phyloP scores from a whole-genome alignment of 2,113 vertebrate species.

The Phrynosoma platyrhinos region DNA sequence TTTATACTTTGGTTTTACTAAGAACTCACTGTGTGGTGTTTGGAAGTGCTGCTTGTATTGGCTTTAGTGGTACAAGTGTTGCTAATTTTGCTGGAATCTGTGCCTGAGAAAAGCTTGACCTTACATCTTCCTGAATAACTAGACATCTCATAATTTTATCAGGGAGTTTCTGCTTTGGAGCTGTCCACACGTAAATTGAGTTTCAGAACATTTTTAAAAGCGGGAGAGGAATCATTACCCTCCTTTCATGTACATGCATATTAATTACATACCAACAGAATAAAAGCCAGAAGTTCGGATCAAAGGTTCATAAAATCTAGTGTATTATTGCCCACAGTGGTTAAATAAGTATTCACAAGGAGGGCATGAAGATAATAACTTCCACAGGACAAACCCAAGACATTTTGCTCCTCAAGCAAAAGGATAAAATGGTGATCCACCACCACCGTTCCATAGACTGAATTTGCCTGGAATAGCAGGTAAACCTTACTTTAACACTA shows the following conservation, averaged over 20 bases:
- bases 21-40: constrained; percentile 8
- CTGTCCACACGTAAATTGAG: background rate
- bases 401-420: too few species aligned
- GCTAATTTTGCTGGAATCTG: background rate
- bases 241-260: too few species aligned
- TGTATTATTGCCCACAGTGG: too few species aligned
- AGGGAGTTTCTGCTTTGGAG: background rate
- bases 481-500: too few species aligned
- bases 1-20: background rate
- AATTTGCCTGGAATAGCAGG: too few species aligned
- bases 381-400: too few species aligned
- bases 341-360: too few species aligned
- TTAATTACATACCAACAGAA: background rate
- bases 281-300: background rate
- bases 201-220: background rate
- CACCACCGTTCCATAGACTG: too few species aligned
- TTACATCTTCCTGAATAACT: background rate
- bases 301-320: background rate
- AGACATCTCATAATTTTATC: background rate
- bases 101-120: background rate
- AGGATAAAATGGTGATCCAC: too few species aligned
- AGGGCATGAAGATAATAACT: too few species aligned
- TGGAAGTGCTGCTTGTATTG: background rate
- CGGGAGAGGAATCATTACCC: too few species aligned
- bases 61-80: background rate